Conservation (phyloP, 2,888 invertebrate genomes). For the Epinotia demarniana region DNA sequence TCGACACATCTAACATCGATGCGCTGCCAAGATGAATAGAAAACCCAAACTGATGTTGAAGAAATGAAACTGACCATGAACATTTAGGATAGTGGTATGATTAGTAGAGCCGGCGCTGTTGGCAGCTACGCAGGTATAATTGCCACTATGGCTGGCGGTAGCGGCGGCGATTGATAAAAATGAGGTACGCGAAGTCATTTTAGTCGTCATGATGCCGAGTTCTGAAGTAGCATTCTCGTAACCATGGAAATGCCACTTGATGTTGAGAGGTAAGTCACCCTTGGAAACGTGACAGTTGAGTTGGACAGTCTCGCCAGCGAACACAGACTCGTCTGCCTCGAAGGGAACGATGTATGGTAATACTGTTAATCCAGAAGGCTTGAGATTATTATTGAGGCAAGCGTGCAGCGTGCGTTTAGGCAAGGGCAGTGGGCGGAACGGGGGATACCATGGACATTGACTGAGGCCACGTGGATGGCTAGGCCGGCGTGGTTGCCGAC, state of each 20-base stretch:
- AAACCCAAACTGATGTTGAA: conserved; percentile 55
- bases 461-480: conserved; percentile 85
- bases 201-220: conserved; percentile 86
- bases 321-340: conserved; percentile 87
- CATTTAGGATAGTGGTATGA: conserved; percentile 86
- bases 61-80: conserved; percentile 81
- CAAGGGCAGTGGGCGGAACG: conserved; percentile 60
- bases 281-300: conserved; percentile 88
- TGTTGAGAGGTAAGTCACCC: conserved; percentile 90
- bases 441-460: conserved; percentile 88
- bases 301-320: conserved; percentile 88
- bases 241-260: conserved; percentile 90
- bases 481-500: conserved; percentile 88
- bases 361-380: conserved; percentile 85
- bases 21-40: conserved; percentile 58
- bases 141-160: conserved; percentile 88
- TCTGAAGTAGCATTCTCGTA: conserved; percentile 83
- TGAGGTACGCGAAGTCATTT: conserved; percentile 88
- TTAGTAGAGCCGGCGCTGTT: conserved; percentile 89
- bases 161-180: conserved; percentile 89
- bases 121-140: conserved; percentile 90
- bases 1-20: conserved; percentile 63
- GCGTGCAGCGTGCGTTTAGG: conserved; percentile 80
- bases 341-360: conserved; percentile 88
- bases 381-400: conserved; percentile 75